Evolutionary conservation across 64 coral and sea anemone genomes (phyloP).

Genomic region (Montipora efflorescens): DNA sequence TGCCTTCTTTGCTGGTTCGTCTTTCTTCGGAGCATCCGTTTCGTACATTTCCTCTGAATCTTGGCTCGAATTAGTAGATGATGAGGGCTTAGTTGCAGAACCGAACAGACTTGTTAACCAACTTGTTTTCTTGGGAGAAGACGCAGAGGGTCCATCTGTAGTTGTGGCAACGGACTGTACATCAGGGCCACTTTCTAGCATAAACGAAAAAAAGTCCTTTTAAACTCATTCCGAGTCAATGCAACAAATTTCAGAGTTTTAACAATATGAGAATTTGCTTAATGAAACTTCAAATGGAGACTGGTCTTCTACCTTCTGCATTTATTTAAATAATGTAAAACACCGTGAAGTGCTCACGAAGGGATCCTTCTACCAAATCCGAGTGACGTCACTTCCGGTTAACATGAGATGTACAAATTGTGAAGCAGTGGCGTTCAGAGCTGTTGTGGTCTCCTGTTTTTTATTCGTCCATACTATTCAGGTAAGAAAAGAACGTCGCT

Average conservation of each 20-base stretch:
- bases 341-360: too few species aligned
- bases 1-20: constrained; percentile 4
- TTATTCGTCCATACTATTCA: too few species aligned
- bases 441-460: too few species aligned
- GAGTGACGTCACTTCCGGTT: too few species aligned
- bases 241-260: background rate
- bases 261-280: background rate
- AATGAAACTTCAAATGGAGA: background rate
- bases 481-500: too few species aligned
- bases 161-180: background rate
- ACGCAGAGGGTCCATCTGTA: background rate
- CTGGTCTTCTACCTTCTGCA: background rate
- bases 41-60: constrained; percentile 8
- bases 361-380: too few species aligned
- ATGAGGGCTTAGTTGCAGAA: background rate
- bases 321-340: too few species aligned
- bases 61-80: constrained; percentile 28
- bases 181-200: background rate
- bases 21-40: constrained; percentile 42
- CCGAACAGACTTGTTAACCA: constrained; percentile 74
- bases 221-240: background rate
- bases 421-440: too few species aligned
- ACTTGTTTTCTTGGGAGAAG: constrained; percentile 51
- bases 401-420: too few species aligned
- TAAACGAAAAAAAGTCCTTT: background rate